Base-by-base conservation (phyloP, 2,797 vertebrate species). In the Myotis vivesi region DNA sequence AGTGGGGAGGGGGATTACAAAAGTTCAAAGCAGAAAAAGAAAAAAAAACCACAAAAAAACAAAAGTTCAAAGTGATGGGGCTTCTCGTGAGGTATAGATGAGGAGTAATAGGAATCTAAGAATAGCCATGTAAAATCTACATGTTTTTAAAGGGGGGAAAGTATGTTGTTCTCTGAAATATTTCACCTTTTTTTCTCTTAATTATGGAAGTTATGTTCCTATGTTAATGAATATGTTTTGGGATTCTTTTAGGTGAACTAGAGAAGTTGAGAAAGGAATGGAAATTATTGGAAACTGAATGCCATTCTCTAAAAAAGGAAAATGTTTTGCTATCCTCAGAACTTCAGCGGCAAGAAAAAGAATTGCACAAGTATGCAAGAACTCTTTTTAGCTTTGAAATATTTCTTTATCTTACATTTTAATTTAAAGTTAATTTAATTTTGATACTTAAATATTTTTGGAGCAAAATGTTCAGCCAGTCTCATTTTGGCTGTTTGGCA, bases 311-410 rank as follows among this genome's bases (percentile, higher is more conserved):
- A 88, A 99, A 98, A 97, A 98, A 98, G 38, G 99, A 99, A 96
- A 99, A 99, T 92, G 98, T 97, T 86, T 91, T 97, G n/a, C 98
- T 99, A 19, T 97, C 98, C 19, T 98, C 99, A 92, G 99, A 99
- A 97, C 98, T 99, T 96, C 98, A 98, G 66, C 98, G 96, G 59
- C 98, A 99, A 94, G 99, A 99, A 98, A 97, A 98, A 22, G 99
- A 99, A 97, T 98, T 99, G 76, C 98, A 98, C 98, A 99, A 99
- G 99, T 99, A 98, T 98, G 98, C 96, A 89, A 91, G 23, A 83
- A 53, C 41, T 82, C 20, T 81, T 86, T 75, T 91, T 93, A 85
- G 95, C 66, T 55, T 81, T 79, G 44, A 90, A 57, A 76, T 71
- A 77, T 44, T 86, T 91, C 59, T 66, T 92, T 84, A 75, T 90